Conservation (phyloP, 2,113 vertebrate genomes). For the Apodemus speciosus region DNA sequence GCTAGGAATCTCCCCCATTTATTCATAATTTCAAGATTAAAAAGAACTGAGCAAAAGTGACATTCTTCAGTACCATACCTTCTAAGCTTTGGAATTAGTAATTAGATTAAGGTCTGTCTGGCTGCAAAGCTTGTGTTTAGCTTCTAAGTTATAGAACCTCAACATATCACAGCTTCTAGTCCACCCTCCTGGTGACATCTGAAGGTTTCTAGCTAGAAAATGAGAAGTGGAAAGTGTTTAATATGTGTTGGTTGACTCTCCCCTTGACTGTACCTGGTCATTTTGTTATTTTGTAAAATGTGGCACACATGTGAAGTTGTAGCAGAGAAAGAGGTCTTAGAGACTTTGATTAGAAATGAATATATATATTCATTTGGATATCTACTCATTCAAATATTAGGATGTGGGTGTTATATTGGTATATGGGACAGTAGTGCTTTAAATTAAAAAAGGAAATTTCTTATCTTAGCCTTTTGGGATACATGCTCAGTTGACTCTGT, state of each 20-base stretch:
- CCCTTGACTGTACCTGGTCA: background rate
- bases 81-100: background rate
- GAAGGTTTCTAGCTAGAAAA: background rate
- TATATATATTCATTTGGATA: background rate
- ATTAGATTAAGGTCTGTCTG: background rate
- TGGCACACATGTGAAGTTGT: fast-evolving
- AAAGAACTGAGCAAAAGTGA: background rate
- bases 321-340: background rate
- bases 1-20: background rate
- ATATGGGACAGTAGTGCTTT: background rate
- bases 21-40: background rate
- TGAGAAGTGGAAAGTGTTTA: background rate
- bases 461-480: background rate
- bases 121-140: background rate
- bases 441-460: background rate
- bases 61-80: background rate
- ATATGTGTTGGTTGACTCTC: background rate
- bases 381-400: background rate
- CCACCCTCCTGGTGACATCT: background rate
- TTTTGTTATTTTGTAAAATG: background rate
- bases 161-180: background rate
- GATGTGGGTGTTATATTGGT: background rate
- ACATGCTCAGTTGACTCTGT: background rate
- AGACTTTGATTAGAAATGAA: background rate
- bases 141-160: background rate